Conservation (phyloP, 2,888 invertebrate genomes). For the Antheraea assamensis region DNA sequence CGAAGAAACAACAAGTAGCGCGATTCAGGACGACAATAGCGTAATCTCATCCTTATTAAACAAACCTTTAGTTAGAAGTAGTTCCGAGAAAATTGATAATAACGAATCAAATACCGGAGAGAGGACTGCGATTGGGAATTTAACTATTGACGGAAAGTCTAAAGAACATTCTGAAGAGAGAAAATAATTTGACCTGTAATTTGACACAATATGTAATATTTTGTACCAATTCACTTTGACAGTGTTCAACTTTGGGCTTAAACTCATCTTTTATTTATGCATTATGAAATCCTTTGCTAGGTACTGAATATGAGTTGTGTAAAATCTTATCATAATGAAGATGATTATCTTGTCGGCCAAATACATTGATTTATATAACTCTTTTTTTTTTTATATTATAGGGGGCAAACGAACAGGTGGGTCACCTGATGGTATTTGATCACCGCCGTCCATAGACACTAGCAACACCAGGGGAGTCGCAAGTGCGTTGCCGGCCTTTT, state of each 20-base stretch:
- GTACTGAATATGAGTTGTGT: too few species aligned
- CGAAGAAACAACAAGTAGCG: constrained; percentile 1
- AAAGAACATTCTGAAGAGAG: neutral
- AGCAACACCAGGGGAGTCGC: too few species aligned
- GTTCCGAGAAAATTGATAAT: constrained; percentile 5
- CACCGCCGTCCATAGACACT: too few species aligned
- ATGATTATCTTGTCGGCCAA: too few species aligned
- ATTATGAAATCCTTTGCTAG: too few species aligned
- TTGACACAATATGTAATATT: neutral
- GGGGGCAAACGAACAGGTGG: too few species aligned
- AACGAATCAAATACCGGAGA: neutral
- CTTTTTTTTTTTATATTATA: too few species aligned
- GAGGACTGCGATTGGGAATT: neutral
- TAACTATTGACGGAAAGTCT: neutral
- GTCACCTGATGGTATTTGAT: too few species aligned
- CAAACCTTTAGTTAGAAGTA: constrained; percentile 21
- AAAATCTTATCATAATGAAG: too few species aligned
- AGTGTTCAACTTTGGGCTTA: neutral
- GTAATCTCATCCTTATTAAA: constrained; percentile 22
- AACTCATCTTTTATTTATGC: neutral
- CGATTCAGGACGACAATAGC: constrained; percentile 9
- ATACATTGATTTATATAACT: too few species aligned
- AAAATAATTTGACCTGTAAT: neutral
- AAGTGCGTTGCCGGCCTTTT: too few species aligned
- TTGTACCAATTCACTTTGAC: neutral